These are phyloP conservation scores for Wasmannia auropunctata DNA, from an alignment of 1,140 invertebrate species.

Conservation along the genomic window DNA sequence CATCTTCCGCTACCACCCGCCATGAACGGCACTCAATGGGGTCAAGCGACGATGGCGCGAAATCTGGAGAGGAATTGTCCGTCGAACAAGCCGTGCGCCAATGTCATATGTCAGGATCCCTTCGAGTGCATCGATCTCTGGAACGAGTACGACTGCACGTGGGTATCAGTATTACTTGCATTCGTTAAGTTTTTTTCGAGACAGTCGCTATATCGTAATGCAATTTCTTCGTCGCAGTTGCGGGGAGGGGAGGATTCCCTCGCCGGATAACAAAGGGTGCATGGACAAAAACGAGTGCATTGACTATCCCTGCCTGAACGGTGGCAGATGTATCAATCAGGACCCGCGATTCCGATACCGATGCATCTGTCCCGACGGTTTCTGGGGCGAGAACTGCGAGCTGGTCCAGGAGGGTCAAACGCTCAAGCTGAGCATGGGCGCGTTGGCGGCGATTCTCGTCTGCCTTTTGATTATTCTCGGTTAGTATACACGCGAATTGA, in stretches of 20 bases:
- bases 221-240: constrained; percentile 89
- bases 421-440: constrained; percentile 96
- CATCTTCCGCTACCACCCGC: constrained; percentile 96
- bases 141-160: constrained; percentile 99
- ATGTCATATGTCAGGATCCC: constrained; percentile 95
- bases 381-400: constrained; percentile 97
- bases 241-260: constrained; percentile 95
- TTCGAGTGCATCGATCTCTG: constrained; percentile 98
- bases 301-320: constrained; percentile 96
- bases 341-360: constrained; percentile 93
- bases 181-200: neutral
- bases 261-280: constrained; percentile 95
- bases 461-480: constrained; percentile 97
- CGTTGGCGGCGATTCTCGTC: constrained; percentile 96
- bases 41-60: constrained; percentile 95
- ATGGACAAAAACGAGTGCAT: constrained; percentile 97
- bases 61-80: constrained; percentile 96
- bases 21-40: constrained; percentile 97
- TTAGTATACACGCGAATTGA: constrained; percentile 86
- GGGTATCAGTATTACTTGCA: constrained; percentile 83
- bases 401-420: constrained; percentile 96
- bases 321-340: constrained; percentile 94
- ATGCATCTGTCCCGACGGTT: constrained; percentile 95
- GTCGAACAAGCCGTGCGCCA: constrained; percentile 97
- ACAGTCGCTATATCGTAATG: neutral